Percentiles rank a stretch among this genome's conserved stretches.
phyloP scores from a whole-genome alignment of 2,797 vertebrate species.

The Alectoris magna region DNA sequence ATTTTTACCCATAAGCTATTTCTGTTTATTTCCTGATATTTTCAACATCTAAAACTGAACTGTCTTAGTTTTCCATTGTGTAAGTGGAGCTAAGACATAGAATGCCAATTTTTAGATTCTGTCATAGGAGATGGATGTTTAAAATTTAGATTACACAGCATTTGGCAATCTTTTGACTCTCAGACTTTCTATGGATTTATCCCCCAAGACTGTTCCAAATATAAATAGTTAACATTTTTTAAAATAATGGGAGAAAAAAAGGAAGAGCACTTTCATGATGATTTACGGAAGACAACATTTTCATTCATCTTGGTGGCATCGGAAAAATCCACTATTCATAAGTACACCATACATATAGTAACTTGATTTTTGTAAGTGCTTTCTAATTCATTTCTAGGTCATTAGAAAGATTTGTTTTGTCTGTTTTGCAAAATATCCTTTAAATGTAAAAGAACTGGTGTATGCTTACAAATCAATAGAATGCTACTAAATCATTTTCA shows the following conservation, averaged over 20 bases:
- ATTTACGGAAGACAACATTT: not conserved
- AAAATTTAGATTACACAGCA: not conserved
- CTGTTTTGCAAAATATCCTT: not conserved
- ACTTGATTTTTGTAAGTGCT: not conserved
- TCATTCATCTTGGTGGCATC: not conserved
- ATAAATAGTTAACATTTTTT: not conserved
- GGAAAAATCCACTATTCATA: no score
- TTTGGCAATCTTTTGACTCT: not conserved
- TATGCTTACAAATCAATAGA: conserved; percentile 5
- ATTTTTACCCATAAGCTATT: not conserved
- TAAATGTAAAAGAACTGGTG: not conserved
- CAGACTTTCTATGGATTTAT: not conserved
- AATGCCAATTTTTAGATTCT: not conserved
- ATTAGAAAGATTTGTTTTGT: not conserved
- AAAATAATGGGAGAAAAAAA: not conserved
- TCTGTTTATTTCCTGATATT: not conserved
- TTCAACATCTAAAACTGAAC: not conserved
- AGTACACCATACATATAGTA: not conserved
- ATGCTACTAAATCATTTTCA: not conserved
- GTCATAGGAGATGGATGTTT: not conserved
- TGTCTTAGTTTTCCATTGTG: not conserved
- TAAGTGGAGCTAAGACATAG: not conserved
- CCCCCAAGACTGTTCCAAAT: not conserved
- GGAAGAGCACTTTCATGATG: not conserved
- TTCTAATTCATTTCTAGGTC: not conserved